These are phyloP conservation scores for Lycaon pictus DNA, from an alignment of 2,113 vertebrate species.

Conservation along the genomic window DNA sequence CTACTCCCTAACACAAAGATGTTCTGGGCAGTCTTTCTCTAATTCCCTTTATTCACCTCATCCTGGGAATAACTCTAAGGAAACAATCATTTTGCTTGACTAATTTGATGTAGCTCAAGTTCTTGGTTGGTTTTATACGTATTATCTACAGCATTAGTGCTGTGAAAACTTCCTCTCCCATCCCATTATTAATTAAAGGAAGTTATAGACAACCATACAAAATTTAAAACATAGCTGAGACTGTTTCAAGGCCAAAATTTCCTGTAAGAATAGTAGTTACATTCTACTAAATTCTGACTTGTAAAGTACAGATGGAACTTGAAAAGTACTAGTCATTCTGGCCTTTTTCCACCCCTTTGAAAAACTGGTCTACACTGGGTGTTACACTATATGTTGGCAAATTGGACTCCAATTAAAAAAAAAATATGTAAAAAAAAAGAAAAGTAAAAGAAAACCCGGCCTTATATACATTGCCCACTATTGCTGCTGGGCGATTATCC, in stretches of 20 bases:
- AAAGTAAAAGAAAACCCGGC: not conserved
- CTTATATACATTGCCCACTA: not conserved
- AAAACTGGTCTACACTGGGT: not conserved
- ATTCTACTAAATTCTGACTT: constrained; percentile 1
- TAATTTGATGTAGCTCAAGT: not conserved
- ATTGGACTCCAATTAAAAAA: too few relatives aligned
- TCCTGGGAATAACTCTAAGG: not conserved
- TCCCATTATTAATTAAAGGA: not conserved
- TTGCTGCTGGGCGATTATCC: not conserved
- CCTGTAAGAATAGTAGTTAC: not conserved
- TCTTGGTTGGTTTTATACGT: not conserved
- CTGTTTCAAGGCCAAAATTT: not conserved
- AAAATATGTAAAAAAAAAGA: too few relatives aligned
- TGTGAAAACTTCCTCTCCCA: not conserved
- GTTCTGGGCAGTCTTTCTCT: not conserved
- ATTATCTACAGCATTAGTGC: not conserved
- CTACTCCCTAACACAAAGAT: not conserved
- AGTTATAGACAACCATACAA: not conserved
- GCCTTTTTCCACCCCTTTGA: not conserved
- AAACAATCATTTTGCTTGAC: constrained; percentile 4
- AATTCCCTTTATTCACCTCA: not conserved
- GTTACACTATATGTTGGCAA: too few relatives aligned
- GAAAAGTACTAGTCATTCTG: not conserved
- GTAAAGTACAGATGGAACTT: not conserved
- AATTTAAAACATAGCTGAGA: not conserved